Evolutionary conservation across 2,888 invertebrate genomes (phyloP).

Genomic region (Melieria picta): DNA sequence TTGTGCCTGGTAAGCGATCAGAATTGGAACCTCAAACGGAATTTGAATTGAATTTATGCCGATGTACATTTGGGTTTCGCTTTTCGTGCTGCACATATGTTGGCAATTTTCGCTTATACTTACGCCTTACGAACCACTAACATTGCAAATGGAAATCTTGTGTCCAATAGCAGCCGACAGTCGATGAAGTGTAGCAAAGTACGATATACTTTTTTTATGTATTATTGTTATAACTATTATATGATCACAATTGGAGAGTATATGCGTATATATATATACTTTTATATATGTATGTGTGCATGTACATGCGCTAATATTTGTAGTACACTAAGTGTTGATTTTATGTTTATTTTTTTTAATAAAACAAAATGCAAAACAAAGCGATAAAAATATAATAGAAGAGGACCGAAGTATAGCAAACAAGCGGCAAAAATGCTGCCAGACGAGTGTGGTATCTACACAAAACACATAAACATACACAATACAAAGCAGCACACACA

Average conservation of each 20-base stretch:
- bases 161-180: slow-evolving; percentile 2
- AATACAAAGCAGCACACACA: slow-evolving; percentile 1
- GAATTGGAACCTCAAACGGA: not conserved
- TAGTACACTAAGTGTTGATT: slow-evolving; percentile 40
- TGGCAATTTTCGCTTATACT: slow-evolving; percentile 21
- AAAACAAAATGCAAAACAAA: slow-evolving; percentile 10
- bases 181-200: not conserved
- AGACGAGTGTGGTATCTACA: not conserved
- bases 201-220: slow-evolving; percentile 23
- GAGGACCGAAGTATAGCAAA: not conserved
- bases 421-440: not conserved
- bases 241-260: slow-evolving; percentile 5
- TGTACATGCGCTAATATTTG: slow-evolving; percentile 11
- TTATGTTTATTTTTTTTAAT: slow-evolving; percentile 34
- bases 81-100: not conserved
- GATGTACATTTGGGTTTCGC: not conserved
- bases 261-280: slow-evolving; percentile 20
- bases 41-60: not conserved
- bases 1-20: no score
- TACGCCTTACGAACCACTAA: slow-evolving; percentile 10
- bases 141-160: slow-evolving; percentile 24
- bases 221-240: slow-evolving; percentile 39
- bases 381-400: not conserved
- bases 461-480: not conserved
- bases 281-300: slow-evolving; percentile 13